phyloP scores from a whole-genome alignment of 2,888 invertebrate species.

The Steinernema carpocapsae region DNA sequence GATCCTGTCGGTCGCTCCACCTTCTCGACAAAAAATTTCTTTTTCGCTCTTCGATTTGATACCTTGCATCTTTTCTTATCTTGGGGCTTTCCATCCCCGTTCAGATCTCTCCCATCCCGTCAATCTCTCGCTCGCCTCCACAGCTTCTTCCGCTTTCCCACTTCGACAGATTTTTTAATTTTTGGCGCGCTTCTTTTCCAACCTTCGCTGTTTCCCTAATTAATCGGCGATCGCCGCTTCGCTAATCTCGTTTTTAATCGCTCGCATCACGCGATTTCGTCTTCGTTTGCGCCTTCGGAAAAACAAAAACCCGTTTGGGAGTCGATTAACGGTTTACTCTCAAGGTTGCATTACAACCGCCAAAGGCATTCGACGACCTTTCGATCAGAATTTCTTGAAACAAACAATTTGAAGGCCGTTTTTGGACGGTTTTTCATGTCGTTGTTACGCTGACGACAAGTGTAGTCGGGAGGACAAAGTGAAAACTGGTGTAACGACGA shows the following conservation, averaged over 20 bases:
- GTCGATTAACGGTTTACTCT: slow-evolving; percentile 17
- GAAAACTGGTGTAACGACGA: neutral
- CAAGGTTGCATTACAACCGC: slow-evolving; percentile 28
- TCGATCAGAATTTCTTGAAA: slow-evolving; percentile 7
- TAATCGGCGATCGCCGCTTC: neutral
- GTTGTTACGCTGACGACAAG: neutral
- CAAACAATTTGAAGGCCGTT: slow-evolving; percentile 11
- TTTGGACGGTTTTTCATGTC: neutral
- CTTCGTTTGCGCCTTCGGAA: slow-evolving; percentile 23
- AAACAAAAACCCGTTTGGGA: slow-evolving; percentile 17
- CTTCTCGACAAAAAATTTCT: neutral
- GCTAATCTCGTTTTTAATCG: slow-evolving; percentile 5
- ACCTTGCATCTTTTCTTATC: too few species aligned
- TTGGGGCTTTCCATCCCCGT: too few species aligned
- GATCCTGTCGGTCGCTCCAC: too few species aligned
- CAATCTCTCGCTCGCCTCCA: too few species aligned
- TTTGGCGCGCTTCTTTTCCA: neutral
- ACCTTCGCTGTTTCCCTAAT: neutral
- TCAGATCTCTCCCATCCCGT: too few species aligned
- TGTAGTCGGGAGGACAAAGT: neutral
- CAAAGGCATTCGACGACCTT: slow-evolving; percentile 9
- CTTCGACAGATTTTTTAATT: too few species aligned
- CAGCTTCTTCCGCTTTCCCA: too few species aligned
- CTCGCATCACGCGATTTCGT: slow-evolving; percentile 28
- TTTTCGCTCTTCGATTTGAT: too few species aligned